Conservation (phyloP, 2,888 invertebrate genomes). For the Eupithecia tripunctaria region DNA sequence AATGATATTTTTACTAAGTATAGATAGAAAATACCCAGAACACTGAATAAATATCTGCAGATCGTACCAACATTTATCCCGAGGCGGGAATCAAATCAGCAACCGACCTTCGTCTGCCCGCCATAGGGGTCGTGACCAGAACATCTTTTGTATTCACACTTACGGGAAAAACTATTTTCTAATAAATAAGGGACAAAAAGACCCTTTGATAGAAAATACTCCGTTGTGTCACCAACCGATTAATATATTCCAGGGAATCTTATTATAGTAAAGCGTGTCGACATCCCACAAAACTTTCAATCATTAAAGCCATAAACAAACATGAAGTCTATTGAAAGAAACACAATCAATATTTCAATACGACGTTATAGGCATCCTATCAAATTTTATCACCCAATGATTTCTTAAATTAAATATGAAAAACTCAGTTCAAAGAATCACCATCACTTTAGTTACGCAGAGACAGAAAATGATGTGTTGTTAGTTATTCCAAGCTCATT, state of each 20-base stretch:
- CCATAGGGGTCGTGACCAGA: too few species aligned
- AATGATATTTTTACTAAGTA: too few species aligned
- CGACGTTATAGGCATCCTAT: slow-evolving; percentile 42
- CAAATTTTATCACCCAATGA: slow-evolving; percentile 44
- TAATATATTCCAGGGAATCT: neutral
- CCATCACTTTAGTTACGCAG: slow-evolving; percentile 44
- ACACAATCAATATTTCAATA: slow-evolving; percentile 46
- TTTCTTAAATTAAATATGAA: slow-evolving; percentile 43
- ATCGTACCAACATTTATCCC: too few species aligned
- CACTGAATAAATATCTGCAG: too few species aligned
- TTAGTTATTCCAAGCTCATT: slow-evolving; percentile 55
- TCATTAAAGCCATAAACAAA: slow-evolving; percentile 43
- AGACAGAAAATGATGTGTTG: slow-evolving; percentile 51
- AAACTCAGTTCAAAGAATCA: slow-evolving; percentile 45
- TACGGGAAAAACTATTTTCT: neutral
- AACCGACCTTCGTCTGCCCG: too few species aligned
- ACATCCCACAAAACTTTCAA: slow-evolving; percentile 38
- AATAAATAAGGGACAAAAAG: neutral
- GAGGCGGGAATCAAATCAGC: too few species aligned
- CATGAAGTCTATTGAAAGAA: slow-evolving; percentile 39
- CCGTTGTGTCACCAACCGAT: neutral
- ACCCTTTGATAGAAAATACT: neutral
- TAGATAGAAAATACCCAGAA: too few species aligned
- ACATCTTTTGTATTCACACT: neutral
- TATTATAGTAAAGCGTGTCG: neutral